A percentile compares a stretch with the other conserved stretches of the same genome.
These are phyloP conservation scores for Mycetomoellerius zeteki DNA, from an alignment of 1,140 invertebrate species.

Conservation along the genomic window DNA sequence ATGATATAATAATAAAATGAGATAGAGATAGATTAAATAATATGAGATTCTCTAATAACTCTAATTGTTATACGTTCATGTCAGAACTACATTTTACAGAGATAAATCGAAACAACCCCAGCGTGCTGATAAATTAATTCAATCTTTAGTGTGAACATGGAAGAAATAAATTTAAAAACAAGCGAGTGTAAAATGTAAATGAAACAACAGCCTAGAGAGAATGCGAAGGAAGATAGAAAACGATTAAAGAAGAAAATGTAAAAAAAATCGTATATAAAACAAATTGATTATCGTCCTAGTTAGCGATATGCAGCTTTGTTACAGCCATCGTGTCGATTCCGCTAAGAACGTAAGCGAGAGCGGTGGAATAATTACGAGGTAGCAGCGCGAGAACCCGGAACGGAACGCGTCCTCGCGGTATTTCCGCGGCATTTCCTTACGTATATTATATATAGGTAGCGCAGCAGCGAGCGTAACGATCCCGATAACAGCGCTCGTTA, in stretches of 20 bases:
- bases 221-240: not conserved
- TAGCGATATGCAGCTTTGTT: not conserved
- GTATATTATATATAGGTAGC: slow-evolving; percentile 45
- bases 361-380: slow-evolving; percentile 46
- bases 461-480: slow-evolving; percentile 60
- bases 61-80: not conserved
- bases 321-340: not conserved
- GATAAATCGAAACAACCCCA: too few relatives aligned
- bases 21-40: not conserved
- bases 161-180: not conserved
- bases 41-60: not conserved
- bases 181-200: not conserved
- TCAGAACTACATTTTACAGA: not conserved
- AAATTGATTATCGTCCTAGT: slow-evolving; percentile 6
- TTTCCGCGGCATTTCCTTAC: slow-evolving; percentile 51
- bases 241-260: not conserved
- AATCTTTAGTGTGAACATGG: not conserved
- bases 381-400: slow-evolving; percentile 55
- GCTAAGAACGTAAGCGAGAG: slow-evolving; percentile 26
- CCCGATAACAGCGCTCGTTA: slow-evolving; percentile 63
- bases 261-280: not conserved
- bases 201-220: not conserved
- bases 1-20: not conserved
- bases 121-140: not conserved
- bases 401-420: slow-evolving; percentile 43